Percentiles rank a stretch among this genome's conserved stretches.
phyloP scores from a whole-genome alignment of 2,888 invertebrate species.

The Drosophila kuntzei region DNA sequence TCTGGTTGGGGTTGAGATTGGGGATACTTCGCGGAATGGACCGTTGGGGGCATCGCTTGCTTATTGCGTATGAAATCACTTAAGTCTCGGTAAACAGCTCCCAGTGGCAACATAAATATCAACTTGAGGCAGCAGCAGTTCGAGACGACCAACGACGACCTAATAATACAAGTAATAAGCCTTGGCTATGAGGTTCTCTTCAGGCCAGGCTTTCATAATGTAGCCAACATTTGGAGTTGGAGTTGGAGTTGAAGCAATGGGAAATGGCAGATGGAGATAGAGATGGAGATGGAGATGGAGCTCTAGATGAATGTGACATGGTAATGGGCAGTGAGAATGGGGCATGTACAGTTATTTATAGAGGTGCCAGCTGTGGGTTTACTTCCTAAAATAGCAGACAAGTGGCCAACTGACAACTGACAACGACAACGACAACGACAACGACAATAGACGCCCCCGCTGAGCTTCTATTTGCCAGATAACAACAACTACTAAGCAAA shows the following conservation, averaged over 20 bases:
- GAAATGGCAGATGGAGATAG: slow-evolving; percentile 8
- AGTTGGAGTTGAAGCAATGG: slow-evolving; percentile 12
- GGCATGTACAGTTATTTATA: slow-evolving; percentile 15
- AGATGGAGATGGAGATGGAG: slow-evolving; percentile 3
- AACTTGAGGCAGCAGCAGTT: slow-evolving; percentile 49
- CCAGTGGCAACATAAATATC: slow-evolving; percentile 75
- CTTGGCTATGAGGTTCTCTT: slow-evolving; percentile 21
- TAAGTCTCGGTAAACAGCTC: slow-evolving; percentile 75
- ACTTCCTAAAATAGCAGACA: slow-evolving; percentile 20
- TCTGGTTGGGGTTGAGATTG: not conserved
- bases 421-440: too few relatives aligned
- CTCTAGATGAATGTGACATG: slow-evolving; percentile 20
- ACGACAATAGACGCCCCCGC: slow-evolving; percentile 6
- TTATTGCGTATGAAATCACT: slow-evolving; percentile 73
- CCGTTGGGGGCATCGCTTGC: slow-evolving; percentile 46
- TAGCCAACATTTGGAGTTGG: slow-evolving; percentile 8
- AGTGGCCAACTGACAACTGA: slow-evolving; percentile 25
- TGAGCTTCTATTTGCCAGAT: slow-evolving; percentile 8
- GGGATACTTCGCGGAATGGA: slow-evolving; percentile 25
- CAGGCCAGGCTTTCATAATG: slow-evolving; percentile 13
- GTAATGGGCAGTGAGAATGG: slow-evolving; percentile 2
- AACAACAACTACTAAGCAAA: slow-evolving; percentile 5
- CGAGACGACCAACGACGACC: slow-evolving; percentile 17
- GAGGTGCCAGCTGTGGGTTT: slow-evolving; percentile 19
- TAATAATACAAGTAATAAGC: slow-evolving; percentile 45